Evolutionary conservation across 2,113 vertebrate species (phyloP), one percentile per base, ranked within the genome.

Genomic region (Oryzias woworae): DNA sequence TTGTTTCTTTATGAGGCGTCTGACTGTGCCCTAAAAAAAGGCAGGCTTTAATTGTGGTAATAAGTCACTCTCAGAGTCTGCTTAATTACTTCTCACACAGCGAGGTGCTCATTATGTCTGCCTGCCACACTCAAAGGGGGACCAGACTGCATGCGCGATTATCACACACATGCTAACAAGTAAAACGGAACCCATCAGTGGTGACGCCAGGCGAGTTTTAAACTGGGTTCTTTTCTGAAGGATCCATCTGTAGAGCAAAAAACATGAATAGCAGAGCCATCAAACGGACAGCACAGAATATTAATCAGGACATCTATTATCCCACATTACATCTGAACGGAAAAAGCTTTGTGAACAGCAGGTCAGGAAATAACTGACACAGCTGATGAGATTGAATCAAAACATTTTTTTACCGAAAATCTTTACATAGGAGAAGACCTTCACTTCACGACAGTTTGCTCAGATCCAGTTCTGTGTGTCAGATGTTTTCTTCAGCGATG

Each of bases 11-110:
- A 12, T 36, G 46, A 18, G 45, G 26, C 56, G 63, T 71, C 65
- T 49, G 17, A 42, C 62, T 41, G 46, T 64, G 49, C 72, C 55
- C 47, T 69, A 76, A 77, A 81, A 50, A 69, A 77, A 70, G 70
- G 49, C 5, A 10, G 4, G 12, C 42, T 73, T 71, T 81, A 84
- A 88, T 81, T 77, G 78, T 60, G 48, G 56, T 76, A 71, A 84
- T 85, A 87, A 80, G 58, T 85, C 77, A 78, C 66, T 68, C 43
- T 76, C 64, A 59, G 56, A 52, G 61, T 71, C 18, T 31, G 31
- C 61, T 69, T 88, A 82, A 87, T 83, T 78, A 81, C 45, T 46
- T 51, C 54, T 80, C 64, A 16, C 46, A 48, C 42, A 58, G 45
- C 31, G 64, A 71, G 54, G 26, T 56, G 43, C 46, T 42, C 44